Percentiles rank a stretch among this genome's conserved stretches.
phyloP scores from a whole-genome alignment of 2,888 invertebrate species.

The Macrostomum cliftonense region DNA sequence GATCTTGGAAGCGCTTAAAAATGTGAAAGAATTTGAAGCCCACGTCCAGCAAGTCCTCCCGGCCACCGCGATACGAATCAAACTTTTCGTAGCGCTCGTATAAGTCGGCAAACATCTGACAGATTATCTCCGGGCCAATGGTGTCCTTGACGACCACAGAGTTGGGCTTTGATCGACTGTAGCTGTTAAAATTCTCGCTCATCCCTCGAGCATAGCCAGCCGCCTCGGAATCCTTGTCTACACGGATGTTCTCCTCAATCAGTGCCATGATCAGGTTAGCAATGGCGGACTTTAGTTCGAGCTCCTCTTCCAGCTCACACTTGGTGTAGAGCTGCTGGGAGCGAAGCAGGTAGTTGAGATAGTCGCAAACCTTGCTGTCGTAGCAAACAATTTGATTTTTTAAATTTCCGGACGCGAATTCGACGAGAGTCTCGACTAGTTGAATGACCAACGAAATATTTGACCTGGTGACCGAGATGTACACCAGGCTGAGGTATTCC shows the following conservation, averaged over 20 bases:
- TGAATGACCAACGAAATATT: conserved; percentile 26
- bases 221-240: no score
- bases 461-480: conserved; percentile 23
- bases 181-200: conserved; percentile 4
- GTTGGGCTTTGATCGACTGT: neutral
- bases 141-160: neutral
- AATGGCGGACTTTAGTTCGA: conserved; percentile 23
- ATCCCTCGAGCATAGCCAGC: no score
- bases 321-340: conserved; percentile 20
- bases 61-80: neutral
- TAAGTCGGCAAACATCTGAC: neutral
- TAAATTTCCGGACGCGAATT: conserved; percentile 28
- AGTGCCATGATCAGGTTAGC: conserved; percentile 23
- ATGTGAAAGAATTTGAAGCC: conserved; percentile 27
- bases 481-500: conserved; percentile 27
- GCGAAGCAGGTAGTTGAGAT: conserved; percentile 34
- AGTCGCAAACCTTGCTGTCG: conserved; percentile 35
- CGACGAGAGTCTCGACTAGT: conserved; percentile 30
- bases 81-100: neutral
- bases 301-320: conserved; percentile 22
- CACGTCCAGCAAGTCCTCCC: conserved; percentile 11
- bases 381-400: conserved; percentile 31
- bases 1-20: conserved; percentile 21
- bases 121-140: neutral
- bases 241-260: conserved; percentile 27